phyloP scores from a whole-genome alignment of 2,113 vertebrate genomes.

The Elaphurus davidianus region DNA sequence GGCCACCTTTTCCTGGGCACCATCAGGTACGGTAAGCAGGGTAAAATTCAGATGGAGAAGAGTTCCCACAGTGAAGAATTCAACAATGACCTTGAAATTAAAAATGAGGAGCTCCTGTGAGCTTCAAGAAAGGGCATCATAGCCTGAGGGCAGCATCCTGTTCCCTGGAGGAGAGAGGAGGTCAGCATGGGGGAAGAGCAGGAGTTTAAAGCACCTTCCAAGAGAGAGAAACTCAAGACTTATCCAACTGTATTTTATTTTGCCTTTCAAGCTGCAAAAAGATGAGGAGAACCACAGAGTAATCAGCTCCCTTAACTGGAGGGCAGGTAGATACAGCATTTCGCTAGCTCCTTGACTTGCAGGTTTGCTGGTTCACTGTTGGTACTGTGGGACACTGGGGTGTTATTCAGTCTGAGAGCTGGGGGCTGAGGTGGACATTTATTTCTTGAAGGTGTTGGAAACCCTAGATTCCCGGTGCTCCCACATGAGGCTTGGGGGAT shows the following conservation, averaged over 20 bases:
- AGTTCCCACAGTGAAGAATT: not conserved
- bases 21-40: not conserved
- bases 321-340: not conserved
- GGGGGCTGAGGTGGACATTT: not conserved
- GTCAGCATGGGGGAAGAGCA: not conserved
- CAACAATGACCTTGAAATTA: not conserved
- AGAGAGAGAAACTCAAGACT: constrained; percentile 12
- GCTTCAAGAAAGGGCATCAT: not conserved
- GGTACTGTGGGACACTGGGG: not conserved
- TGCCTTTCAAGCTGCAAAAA: not conserved
- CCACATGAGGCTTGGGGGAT: rapidly evolving
- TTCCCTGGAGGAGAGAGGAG: not conserved
- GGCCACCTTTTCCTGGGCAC: not conserved
- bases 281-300: not conserved
- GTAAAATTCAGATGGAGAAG: constrained; percentile 7
- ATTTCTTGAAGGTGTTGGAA: not conserved
- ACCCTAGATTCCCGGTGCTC: not conserved
- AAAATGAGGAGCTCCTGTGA: not conserved
- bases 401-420: not conserved
- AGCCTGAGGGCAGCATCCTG: not conserved
- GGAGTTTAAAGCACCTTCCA: not conserved
- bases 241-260: not conserved
- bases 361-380: not conserved
- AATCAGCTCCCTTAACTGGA: not conserved
- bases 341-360: not conserved